These are phyloP conservation scores for Aurelia coerulea DNA, from an alignment of 30 jellyfish, hydroid and myxozoan species.

Conservation along the genomic window DNA sequence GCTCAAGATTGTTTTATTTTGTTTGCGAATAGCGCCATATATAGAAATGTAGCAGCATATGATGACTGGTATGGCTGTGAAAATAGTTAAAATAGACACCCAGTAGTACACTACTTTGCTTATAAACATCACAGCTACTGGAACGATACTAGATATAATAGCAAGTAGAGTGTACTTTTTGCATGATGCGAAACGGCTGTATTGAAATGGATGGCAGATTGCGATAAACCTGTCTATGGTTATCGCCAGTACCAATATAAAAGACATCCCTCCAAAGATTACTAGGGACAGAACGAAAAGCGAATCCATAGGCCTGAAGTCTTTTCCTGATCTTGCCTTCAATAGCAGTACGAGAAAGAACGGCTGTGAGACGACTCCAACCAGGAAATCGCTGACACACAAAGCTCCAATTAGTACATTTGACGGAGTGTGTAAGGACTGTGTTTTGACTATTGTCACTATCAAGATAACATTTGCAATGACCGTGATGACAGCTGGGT, in stretches of 20 bases:
- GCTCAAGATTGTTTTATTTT: not conserved
- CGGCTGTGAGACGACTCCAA: conserved; percentile 19
- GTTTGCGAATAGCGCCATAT: not conserved
- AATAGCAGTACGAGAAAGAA: not conserved
- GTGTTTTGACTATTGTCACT: conserved; percentile 9
- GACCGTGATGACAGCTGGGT: not conserved
- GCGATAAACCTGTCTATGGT: conserved; percentile 1
- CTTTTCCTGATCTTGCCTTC: not conserved
- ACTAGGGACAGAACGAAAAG: not conserved
- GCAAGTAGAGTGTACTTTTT: not conserved
- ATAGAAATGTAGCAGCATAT: not conserved
- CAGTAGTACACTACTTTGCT: not conserved
- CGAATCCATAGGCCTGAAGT: not conserved
- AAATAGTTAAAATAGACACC: not conserved
- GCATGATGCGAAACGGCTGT: not conserved
- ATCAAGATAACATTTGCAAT: conserved; percentile 3
- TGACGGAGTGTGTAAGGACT: conserved; percentile 26
- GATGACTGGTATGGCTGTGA: not conserved
- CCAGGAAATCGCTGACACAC: conserved; percentile 22
- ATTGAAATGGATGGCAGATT: conserved; percentile 5
- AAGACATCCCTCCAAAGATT: conserved; percentile 5
- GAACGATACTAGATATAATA: not conserved
- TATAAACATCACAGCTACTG: not conserved
- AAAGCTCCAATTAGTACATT: conserved; percentile 21
- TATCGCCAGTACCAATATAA: not conserved